phyloP scores from a whole-genome alignment of 2,113 vertebrate genomes.

The Hippocampus guttulatus region DNA sequence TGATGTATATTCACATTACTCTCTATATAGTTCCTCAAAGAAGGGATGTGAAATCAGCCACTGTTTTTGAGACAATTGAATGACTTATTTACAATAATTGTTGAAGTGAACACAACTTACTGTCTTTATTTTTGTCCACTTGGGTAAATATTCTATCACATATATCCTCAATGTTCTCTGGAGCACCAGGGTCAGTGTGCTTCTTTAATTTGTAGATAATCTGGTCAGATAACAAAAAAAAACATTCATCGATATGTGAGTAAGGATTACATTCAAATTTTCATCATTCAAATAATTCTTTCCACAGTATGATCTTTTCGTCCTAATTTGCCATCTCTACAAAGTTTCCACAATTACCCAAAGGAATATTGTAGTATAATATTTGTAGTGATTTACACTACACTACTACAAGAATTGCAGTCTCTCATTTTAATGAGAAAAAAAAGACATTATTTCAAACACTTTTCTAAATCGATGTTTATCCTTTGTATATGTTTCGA shows the following conservation, averaged over 20 bases:
- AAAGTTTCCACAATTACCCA: too few relatives aligned
- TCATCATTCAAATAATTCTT: background rate
- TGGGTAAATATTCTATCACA: constrained; percentile 69
- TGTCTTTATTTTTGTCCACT: constrained; percentile 69
- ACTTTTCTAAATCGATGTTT: too few relatives aligned
- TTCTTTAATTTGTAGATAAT: constrained; percentile 58
- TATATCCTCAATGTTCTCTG: constrained; percentile 37
- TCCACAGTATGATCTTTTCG: background rate
- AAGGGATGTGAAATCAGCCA: background rate
- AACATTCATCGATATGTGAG: background rate
- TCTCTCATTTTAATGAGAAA: too few relatives aligned
- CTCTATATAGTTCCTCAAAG: background rate
- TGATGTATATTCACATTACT: background rate
- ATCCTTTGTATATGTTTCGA: too few relatives aligned
- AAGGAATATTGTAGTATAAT: too few relatives aligned
- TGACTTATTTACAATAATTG: background rate
- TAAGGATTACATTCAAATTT: background rate
- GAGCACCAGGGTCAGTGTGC: background rate
- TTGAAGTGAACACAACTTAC: constrained; percentile 36
- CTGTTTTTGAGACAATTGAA: background rate
- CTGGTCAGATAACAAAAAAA: constrained; percentile 27
- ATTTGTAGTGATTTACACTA: too few relatives aligned
- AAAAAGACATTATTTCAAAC: too few relatives aligned
- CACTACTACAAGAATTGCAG: too few relatives aligned
- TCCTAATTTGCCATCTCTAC: background rate